These are phyloP conservation scores for Syritta pipiens DNA, from an alignment of 2,888 invertebrate species.

Conservation along the genomic window DNA sequence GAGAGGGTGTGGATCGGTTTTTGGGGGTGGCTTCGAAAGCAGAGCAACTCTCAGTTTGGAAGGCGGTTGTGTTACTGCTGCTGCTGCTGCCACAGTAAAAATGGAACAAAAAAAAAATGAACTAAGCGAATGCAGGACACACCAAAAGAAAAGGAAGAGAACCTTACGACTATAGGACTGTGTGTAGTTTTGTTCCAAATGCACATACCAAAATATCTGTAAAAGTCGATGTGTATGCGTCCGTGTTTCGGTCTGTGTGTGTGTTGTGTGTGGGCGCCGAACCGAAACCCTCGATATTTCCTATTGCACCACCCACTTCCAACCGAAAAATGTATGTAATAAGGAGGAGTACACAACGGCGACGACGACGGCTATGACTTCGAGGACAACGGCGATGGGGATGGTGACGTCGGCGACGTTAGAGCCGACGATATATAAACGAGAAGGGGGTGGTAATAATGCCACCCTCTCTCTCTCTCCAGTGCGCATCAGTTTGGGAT, in stretches of 20 bases:
- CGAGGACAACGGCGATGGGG: slow-evolving; percentile 17
- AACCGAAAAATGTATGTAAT: slow-evolving; percentile 39
- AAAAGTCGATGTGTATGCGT: too few species aligned
- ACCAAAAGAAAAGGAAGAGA: slow-evolving; percentile 4
- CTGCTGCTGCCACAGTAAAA: slow-evolving; percentile 14
- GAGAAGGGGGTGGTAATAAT: too few species aligned
- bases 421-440: slow-evolving; percentile 26
- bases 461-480: too few species aligned
- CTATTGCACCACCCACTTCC: slow-evolving; percentile 31
- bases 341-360: slow-evolving; percentile 18
- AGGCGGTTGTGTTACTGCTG: slow-evolving; percentile 8
- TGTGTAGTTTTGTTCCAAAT: slow-evolving; percentile 48
- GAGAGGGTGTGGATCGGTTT: not conserved
- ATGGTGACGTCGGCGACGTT: slow-evolving; percentile 25
- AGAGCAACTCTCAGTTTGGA: slow-evolving; percentile 14
- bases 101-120: slow-evolving; percentile 7
- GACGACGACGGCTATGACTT: slow-evolving; percentile 15
- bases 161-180: slow-evolving; percentile 30
- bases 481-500: too few species aligned
- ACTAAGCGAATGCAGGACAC: not conserved
- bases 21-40: too few species aligned
- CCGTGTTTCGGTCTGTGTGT: slow-evolving; percentile 52
- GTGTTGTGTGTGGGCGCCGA: slow-evolving; percentile 19
- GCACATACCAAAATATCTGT: slow-evolving; percentile 53
- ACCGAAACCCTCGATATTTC: slow-evolving; percentile 39